Conservation (phyloP, 2,888 invertebrate genomes). For the Trypoxylon attenuatum region DNA sequence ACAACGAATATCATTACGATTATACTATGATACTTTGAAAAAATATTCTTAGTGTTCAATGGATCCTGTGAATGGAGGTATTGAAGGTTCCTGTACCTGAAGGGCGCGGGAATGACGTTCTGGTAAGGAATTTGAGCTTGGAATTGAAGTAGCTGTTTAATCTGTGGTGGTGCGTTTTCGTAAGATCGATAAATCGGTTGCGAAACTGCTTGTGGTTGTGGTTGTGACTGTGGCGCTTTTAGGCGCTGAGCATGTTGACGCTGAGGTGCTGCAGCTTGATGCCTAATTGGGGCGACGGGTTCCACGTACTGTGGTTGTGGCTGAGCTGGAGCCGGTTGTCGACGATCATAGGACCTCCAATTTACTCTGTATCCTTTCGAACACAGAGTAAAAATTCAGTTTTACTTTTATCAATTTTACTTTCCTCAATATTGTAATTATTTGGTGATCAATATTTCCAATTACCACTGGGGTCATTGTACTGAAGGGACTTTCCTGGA, state of each 20-base stretch:
- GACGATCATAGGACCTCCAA: conserved; percentile 67
- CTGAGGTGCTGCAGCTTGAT: conserved; percentile 15
- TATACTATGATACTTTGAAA: background rate
- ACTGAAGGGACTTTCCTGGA: conserved; percentile 59
- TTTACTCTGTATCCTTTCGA: conserved; percentile 66
- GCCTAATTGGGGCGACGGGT: background rate
- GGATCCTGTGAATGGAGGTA: background rate
- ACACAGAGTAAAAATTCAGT: background rate
- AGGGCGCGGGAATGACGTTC: conserved; percentile 68
- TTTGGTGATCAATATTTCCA: no score
- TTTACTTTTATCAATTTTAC: background rate
- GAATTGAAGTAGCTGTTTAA: conserved; percentile 67
- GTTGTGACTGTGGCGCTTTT: conserved; percentile 37
- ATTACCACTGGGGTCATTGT: conserved; percentile 68
- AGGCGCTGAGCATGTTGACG: conserved; percentile 31
- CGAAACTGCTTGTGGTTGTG: conserved; percentile 33
- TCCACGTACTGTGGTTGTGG: conserved; percentile 27
- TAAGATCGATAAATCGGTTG: conserved; percentile 59
- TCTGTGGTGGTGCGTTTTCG: conserved; percentile 64
- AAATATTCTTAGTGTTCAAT: background rate
- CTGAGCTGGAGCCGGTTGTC: conserved; percentile 17
- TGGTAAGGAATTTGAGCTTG: conserved; percentile 70
- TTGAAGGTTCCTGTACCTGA: conserved; percentile 48
- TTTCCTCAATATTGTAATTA: background rate
- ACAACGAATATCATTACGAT: background rate